A percentile compares a stretch with the other conserved stretches of the same genome.
These are phyloP conservation scores for Rhodinocichla rosea DNA, from an alignment of 2,113 vertebrate genomes.

Conservation along the genomic window DNA sequence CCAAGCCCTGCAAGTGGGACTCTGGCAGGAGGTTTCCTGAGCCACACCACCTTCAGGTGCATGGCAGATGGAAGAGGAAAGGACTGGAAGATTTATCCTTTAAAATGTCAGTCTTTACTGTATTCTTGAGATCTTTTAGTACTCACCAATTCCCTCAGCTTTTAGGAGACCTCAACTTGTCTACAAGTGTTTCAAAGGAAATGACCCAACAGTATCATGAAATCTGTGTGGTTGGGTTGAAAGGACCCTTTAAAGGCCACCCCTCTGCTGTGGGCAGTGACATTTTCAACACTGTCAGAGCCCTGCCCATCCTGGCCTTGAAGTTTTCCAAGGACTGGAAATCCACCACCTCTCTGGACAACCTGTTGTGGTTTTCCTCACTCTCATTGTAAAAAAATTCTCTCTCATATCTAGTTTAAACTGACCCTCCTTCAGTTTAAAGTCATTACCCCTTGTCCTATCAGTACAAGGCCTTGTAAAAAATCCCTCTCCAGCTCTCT, in stretches of 20 bases:
- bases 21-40: background rate
- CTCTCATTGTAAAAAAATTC: rapidly evolving
- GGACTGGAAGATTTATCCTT: background rate
- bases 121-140: background rate
- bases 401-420: background rate
- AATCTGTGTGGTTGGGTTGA: background rate
- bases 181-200: background rate
- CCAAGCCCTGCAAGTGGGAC: background rate
- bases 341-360: background rate
- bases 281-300: background rate
- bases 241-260: background rate
- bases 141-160: background rate
- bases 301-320: background rate
- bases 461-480: background rate
- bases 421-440: background rate
- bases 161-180: background rate
- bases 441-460: background rate
- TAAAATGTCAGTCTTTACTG: background rate
- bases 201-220: background rate
- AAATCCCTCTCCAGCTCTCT: background rate
- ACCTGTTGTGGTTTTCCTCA: background rate
- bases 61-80: background rate
- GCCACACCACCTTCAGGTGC: background rate
- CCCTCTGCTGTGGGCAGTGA: background rate
- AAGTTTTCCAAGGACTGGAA: background rate